Evolutionary conservation across 2,888 invertebrate species (phyloP), one percentile per base, ranked within the genome.

Genomic region (Pseudoips prasinana): DNA sequence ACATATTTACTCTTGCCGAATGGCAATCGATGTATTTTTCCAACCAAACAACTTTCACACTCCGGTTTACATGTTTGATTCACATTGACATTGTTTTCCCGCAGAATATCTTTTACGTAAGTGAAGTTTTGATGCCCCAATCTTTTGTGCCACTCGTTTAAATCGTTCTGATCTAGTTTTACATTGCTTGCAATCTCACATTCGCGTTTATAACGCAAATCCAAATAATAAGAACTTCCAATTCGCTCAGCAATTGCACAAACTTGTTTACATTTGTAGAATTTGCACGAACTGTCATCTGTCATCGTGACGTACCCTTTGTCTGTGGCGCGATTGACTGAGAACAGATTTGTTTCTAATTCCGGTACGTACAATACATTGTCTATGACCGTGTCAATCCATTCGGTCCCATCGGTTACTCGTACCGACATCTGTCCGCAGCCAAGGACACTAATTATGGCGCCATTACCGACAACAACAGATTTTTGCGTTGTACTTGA

Each of bases 251-350:
- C 62, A 0, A 54, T 23, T 0, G 55, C 57, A 45, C 43, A 22
- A 51, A 18, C 8, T 28, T 26, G n/a, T 45, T 34, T 7, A 7
- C 18, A 1, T 33, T 46, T 48, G 7, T 24, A 31, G 33, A 52
- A 54, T 38, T 43, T 39, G 10, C 51, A 54, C 1, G 8, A 23
- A 7, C 22, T 49, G 1, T 49, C 14, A 39, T 49, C 32, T 33
- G 43, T 50, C 18, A 54, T 7, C n/a, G 51, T 39, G 25, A 46
- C 46, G 33, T 59, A 60, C 5, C 53, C 56, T 28, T 28, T 39
- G 7, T 47, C 45, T 4, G 47, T n/a, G 0, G 40, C 54, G 1
- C 41, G n/a, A 5, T 31, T 42, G 1, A 53, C 44, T 4, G 58
- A 48, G 4, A 58, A 52, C 5, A 58, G 20, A 9, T 58, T 49